Conservation (phyloP, 1,140 invertebrate genomes). For the Diorhabda sublineata region DNA sequence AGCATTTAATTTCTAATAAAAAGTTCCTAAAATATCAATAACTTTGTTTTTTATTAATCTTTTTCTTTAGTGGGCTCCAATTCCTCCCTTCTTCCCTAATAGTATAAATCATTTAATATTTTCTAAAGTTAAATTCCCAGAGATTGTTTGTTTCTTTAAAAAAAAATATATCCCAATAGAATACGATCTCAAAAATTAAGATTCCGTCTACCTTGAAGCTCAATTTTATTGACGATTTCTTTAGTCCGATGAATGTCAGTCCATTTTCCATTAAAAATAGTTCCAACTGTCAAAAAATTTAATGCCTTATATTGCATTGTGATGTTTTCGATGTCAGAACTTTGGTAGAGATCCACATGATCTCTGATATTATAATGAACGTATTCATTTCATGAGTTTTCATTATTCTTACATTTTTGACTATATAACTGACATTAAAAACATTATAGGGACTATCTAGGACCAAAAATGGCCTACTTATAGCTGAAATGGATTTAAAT, state of each 20-base stretch:
- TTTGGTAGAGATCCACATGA: neutral
- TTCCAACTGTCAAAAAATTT: neutral
- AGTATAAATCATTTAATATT: no score
- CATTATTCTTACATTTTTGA: neutral
- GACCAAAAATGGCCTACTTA: constrained; percentile 81
- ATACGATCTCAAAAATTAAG: no score
- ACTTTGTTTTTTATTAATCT: neutral
- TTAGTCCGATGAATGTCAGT: no score
- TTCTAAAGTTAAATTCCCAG: no score
- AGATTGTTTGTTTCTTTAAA: no score
- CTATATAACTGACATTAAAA: no score
- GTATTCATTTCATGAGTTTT: neutral
- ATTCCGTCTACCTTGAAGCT: no score
- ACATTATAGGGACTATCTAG: constrained; percentile 75
- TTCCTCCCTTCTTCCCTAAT: neutral
- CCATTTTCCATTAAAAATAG: no score
- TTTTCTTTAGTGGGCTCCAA: neutral
- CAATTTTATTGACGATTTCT: no score
- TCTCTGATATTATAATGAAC: neutral
- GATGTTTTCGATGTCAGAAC: neutral
- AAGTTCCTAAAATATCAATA: neutral
- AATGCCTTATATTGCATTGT: neutral
- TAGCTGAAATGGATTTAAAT: constrained; percentile 92
- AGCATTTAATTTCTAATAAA: neutral
- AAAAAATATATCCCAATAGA: no score